A percentile compares a stretch with the other conserved stretches of the same genome.
phyloP scores from a whole-genome alignment of 2,888 invertebrate species.

The Nycteola revayana region DNA sequence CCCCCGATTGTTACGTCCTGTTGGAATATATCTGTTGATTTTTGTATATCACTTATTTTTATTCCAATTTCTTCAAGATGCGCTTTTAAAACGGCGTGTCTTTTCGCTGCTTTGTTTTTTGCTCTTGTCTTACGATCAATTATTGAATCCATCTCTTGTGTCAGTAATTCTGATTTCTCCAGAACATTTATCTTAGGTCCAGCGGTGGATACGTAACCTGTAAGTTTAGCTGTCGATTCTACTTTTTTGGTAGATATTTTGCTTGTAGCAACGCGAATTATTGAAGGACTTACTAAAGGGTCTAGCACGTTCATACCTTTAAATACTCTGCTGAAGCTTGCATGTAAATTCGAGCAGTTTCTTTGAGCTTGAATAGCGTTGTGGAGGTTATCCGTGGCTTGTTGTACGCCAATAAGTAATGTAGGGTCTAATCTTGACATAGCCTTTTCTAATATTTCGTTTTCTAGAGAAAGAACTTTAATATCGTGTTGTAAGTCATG shows the following conservation, averaged over 20 bases:
- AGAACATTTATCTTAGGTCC: conserved; percentile 74
- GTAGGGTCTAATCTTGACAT: conserved; percentile 67
- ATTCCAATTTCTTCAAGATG: conserved; percentile 81
- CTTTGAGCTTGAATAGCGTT: not conserved
- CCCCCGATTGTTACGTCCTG: conserved; percentile 75
- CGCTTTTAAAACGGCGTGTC: conserved; percentile 67
- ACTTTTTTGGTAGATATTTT: conserved; percentile 51
- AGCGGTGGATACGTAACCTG: conserved; percentile 33
- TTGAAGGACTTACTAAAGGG: conserved; percentile 48
- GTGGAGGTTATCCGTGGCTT: conserved; percentile 52
- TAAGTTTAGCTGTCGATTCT: conserved; percentile 59
- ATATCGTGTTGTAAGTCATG: conserved; percentile 51
- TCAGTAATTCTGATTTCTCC: conserved; percentile 75
- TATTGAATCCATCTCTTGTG: conserved; percentile 68
- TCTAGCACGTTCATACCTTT: conserved; percentile 40
- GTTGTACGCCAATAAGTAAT: conserved; percentile 61
- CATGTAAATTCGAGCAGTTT: not conserved
- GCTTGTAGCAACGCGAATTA: conserved; percentile 45
- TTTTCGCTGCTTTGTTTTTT: conserved; percentile 50
- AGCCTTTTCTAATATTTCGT: conserved; percentile 74
- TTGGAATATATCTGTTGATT: conserved; percentile 72
- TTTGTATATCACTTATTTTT: conserved; percentile 71
- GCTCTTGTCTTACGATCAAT: conserved; percentile 43
- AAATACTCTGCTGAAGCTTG: not conserved
- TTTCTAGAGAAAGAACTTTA: conserved; percentile 63